Percentiles rank a stretch among this genome's conserved stretches.
Conservation (phyloP, 2,113 vertebrate genomes). For the Equus przewalskii region DNA sequence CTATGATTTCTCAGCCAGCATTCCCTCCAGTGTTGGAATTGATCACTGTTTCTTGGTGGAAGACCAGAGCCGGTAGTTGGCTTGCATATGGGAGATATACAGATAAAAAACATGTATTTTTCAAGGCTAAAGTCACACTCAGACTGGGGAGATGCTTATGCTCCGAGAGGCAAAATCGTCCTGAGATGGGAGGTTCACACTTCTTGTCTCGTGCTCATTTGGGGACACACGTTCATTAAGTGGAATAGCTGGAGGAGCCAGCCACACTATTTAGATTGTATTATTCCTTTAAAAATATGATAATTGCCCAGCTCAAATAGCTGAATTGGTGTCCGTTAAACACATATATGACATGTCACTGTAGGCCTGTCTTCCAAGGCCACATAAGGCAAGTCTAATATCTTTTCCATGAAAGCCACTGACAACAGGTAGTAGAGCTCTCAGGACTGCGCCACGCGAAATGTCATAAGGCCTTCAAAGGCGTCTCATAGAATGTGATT, state of each 20-base stretch:
- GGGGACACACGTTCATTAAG: background rate
- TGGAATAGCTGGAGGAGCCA: background rate
- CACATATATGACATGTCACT: too few relatives aligned
- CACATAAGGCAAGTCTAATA: background rate
- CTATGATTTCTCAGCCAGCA: background rate
- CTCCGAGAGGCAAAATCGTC: background rate
- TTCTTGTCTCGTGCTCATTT: background rate
- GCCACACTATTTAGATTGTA: background rate
- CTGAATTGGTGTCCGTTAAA: background rate
- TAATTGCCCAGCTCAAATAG: background rate
- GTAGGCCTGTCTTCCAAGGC: background rate
- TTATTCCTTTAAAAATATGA: background rate
- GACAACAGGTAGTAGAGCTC: background rate
- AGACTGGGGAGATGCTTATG: background rate
- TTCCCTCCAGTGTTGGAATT: background rate
- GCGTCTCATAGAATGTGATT: background rate
- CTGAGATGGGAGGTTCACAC: background rate
- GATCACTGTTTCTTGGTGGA: background rate
- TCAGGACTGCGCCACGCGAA: background rate
- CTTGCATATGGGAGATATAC: background rate
- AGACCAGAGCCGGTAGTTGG: background rate
- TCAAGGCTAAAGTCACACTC: background rate
- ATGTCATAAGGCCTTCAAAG: background rate
- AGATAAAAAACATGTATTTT: background rate
- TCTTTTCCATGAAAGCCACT: background rate